phyloP scores from a whole-genome alignment of 2,888 invertebrate species.

The Halocaridina rubra region DNA sequence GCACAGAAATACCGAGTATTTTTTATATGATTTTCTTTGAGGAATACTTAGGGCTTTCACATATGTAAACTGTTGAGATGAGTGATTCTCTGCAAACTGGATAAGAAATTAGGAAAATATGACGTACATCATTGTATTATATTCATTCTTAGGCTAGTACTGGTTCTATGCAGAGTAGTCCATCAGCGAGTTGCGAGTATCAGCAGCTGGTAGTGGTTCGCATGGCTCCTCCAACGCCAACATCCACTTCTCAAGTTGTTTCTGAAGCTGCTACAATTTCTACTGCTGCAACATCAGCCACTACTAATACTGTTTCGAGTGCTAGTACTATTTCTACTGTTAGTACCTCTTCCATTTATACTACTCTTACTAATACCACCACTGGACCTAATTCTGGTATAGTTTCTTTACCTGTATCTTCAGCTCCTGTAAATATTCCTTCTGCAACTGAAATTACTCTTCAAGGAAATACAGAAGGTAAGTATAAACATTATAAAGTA shows the following conservation, averaged over 20 bases:
- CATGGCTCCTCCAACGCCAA: constrained; percentile 12
- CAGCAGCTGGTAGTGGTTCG: constrained; percentile 57
- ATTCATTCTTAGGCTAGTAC: constrained; percentile 11
- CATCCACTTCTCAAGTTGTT: background rate
- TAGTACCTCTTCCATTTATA: background rate
- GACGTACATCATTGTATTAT: too few species aligned
- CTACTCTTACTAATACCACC: background rate
- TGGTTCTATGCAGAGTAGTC: constrained; percentile 50
- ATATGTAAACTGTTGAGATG: too few species aligned
- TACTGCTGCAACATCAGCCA: background rate
- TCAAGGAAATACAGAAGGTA: background rate
- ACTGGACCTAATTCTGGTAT: too few species aligned
- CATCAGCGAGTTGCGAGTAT: constrained; percentile 44
- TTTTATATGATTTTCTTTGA: too few species aligned
- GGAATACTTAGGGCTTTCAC: too few species aligned
- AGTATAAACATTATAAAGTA: too few species aligned
- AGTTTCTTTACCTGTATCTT: too few species aligned
- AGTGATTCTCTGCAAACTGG: too few species aligned
- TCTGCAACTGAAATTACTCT: too few species aligned
- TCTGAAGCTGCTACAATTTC: background rate
- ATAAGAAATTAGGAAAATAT: too few species aligned
- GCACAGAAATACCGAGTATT: too few species aligned
- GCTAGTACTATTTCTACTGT: background rate
- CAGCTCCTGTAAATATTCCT: too few species aligned
- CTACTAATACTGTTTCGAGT: background rate